Evolutionary conservation across 2,113 vertebrate species (phyloP), one percentile per base, ranked within the genome.

Genomic region (Aplodontia rufa): DNA sequence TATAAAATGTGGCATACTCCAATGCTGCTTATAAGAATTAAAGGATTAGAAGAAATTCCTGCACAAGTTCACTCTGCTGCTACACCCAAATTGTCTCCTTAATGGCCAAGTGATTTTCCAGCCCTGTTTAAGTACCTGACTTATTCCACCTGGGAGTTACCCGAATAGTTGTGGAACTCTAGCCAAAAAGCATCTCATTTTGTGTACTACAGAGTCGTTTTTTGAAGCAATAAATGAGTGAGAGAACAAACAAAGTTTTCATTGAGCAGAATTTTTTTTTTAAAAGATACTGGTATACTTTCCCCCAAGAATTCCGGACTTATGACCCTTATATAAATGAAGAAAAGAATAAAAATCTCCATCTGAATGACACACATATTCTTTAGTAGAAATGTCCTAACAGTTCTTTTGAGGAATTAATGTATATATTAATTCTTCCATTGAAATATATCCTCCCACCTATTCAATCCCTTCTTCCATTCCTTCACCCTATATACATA

Each of bases 1-100:
- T 32, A 62, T 71, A 78, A 69, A 94, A 68, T 8, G 53, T 92
- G 62, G 7, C 80, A 71, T 60, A 79, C n/a, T 66, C 32, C 37
- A 91, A 8, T 35, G 68, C 35, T 84, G 8, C 79, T 90, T 96
- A 87, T 45, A 92, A 87, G 35, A 93, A 92, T 37, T 55, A 53
- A 79, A 9, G 5, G 45, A 95, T 96, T 92, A 90, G 53, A 30
- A 19, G 35, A 87, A 87, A 90, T 75, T 90, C 64, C 42, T 90
- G 40, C 17, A 60, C 35, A 93, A 97, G 45, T 8, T 51, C 45
- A 60, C 13, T 95, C 84, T 58, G 47, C 26, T 86, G 22, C 81
- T 53, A 86, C 10, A 4, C 11, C 37, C 32, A 64, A 87, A 42
- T 32, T 87, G 35, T 45, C 58, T 90, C 69, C 69, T 79, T 24